These are phyloP conservation scores for Burhinus oedicnemus DNA, from an alignment of 2,113 vertebrate species.

Conservation along the genomic window DNA sequence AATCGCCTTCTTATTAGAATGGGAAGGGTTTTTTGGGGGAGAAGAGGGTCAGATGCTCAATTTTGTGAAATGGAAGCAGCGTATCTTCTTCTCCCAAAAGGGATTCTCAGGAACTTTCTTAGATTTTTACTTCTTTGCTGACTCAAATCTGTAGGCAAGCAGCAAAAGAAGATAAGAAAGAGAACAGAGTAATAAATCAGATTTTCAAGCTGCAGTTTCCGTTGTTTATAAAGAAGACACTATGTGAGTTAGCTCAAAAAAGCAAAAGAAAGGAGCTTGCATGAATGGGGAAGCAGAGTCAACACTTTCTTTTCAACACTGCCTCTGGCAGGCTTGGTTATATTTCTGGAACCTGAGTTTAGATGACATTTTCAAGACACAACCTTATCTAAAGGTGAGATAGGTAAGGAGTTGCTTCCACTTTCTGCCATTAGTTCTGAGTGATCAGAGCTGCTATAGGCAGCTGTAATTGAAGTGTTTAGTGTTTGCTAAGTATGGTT, in stretches of 20 bases:
- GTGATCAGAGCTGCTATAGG: constrained; percentile 29
- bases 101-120: not conserved
- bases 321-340: not conserved
- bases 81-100: not conserved
- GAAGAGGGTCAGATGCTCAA: not conserved
- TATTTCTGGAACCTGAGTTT: not conserved
- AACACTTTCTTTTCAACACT: not conserved
- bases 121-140: not conserved
- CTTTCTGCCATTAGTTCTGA: not conserved
- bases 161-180: not conserved
- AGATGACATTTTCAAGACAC: not conserved
- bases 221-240: not conserved
- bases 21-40: fast-evolving
- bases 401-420: not conserved
- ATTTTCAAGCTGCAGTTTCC: not conserved
- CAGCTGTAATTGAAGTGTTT: constrained; percentile 60
- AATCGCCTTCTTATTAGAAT: not conserved
- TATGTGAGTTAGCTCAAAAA: not conserved
- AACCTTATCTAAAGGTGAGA: not conserved
- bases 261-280: not conserved
- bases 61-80: not conserved
- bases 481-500: constrained; percentile 62
- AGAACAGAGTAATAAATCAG: not conserved
- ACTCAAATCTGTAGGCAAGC: not conserved
- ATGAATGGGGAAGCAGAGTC: not conserved